Base-by-base conservation (phyloP, 2,113 vertebrate species). In the Redunca redunca region DNA sequence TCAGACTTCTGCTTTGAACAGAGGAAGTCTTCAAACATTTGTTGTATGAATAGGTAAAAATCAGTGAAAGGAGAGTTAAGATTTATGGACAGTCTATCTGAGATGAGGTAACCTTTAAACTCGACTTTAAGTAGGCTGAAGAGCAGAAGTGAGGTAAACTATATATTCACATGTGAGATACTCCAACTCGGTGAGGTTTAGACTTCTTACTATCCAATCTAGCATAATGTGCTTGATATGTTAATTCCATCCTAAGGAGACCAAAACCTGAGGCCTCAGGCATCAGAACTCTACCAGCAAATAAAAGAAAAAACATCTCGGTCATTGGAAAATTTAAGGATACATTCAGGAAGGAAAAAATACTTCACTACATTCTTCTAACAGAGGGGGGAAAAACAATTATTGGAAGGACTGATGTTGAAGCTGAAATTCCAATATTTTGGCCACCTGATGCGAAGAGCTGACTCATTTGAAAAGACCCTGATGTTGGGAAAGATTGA, bases 1-100 rank as follows among this genome's bases (percentile, higher is more conserved):
- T 88, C 81, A 95, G 80, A 82, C 16, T 19, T 90, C 30, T 81
- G 33, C 48, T 87, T 83, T 94, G 9, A 96, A 96, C 50, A 97
- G n/a, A 90, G 85, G 57, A 82, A 60, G 88, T 55, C 7, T 21
- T 90, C 78, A 87, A 83, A 83, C 50, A 86, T 57, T 83, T 90
- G 36, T 87, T 92, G 43, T 40, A 87, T 16, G 13, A 96, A 89
- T 16, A 85, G 33, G 28, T 90, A 94, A 96, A 48, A 50, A 80
- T 55, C 28, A 90, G 57, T 84, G 26, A 88, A 84, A 95, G 33
- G 6, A 86, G 71, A 86, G 71, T 30, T 90, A 84, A 94, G 48
- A 80, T n/a, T 88, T 78, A 91, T 46, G 55, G 84, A 80, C 15
- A 74, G 21, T 30, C 92, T 88, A n/a, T 53, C 55, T 89, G 52